Evolutionary conservation across 2,888 invertebrate genomes (phyloP).

Genomic region (Cheilosia impressa): DNA sequence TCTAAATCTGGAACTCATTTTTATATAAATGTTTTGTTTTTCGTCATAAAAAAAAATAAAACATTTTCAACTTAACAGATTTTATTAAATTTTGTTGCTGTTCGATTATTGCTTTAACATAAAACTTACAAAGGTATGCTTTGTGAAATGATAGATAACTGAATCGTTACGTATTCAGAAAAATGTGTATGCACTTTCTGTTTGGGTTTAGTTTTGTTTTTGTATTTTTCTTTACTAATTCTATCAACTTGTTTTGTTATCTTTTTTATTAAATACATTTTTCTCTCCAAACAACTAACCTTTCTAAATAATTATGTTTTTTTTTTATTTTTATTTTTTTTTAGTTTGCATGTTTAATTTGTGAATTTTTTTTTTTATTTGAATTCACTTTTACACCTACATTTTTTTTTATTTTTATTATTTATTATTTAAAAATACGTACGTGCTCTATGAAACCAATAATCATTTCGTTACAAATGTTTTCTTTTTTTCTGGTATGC

Average conservation of each 20-base stretch:
- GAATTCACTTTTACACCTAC: constrained; percentile 52
- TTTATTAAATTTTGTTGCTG: constrained; percentile 32
- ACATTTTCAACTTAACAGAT: constrained; percentile 41
- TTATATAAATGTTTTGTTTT: not conserved
- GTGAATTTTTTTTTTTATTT: constrained; percentile 41
- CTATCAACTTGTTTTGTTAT: constrained; percentile 57
- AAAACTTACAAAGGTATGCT: constrained; percentile 62
- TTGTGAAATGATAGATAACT: constrained; percentile 57
- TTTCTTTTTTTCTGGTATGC: constrained; percentile 65
- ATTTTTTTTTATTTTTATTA: constrained; percentile 62
- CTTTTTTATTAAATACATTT: constrained; percentile 61
- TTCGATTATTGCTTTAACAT: constrained; percentile 74
- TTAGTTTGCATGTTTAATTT: constrained; percentile 49
- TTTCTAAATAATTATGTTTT: constrained; percentile 35
- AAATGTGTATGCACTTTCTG: constrained; percentile 43
- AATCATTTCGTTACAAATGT: constrained; percentile 80
- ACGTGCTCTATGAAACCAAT: constrained; percentile 84
- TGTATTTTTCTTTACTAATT: constrained; percentile 31
- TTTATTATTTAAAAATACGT: constrained; percentile 80
- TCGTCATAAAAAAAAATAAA: constrained; percentile 43
- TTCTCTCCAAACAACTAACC: constrained; percentile 69
- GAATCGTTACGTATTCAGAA: constrained; percentile 62
- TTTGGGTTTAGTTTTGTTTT: constrained; percentile 8
- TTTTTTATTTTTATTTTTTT: constrained; percentile 24
- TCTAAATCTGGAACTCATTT: constrained; percentile 39